These are phyloP conservation scores for Zoanthus gigantus DNA, from an alignment of 92 coral and sea anemone genomes.

Conservation along the genomic window DNA sequence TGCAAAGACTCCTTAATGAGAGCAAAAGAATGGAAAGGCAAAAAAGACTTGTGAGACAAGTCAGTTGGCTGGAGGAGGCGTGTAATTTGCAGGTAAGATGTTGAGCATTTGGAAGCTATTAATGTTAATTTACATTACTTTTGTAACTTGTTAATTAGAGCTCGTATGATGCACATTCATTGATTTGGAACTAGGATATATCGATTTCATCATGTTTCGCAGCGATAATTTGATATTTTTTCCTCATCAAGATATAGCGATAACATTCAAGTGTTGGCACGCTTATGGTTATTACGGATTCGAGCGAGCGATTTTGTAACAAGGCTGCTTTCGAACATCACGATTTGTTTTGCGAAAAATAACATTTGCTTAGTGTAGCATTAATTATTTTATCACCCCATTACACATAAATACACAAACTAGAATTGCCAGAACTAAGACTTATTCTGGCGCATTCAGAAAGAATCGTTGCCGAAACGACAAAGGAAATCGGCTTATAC, in stretches of 20 bases:
- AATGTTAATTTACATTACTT: constrained; percentile 5
- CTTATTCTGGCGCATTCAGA: neutral
- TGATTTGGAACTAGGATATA: neutral
- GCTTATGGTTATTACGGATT: constrained; percentile 12
- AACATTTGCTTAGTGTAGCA: constrained; percentile 60
- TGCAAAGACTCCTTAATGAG: constrained; percentile 88
- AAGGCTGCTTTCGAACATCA: constrained; percentile 61
- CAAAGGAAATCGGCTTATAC: constrained; percentile 20
- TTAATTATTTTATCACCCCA: constrained; percentile 61
- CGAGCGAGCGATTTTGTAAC: constrained; percentile 35
- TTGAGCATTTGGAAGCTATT: neutral
- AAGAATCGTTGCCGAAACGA: neutral
- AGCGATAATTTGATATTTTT: constrained; percentile 26
- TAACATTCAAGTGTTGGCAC: constrained; percentile 40
- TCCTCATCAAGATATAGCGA: constrained; percentile 46
- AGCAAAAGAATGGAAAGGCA: constrained; percentile 82
- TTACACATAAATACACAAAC: constrained; percentile 35
- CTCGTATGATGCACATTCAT: constrained; percentile 17
- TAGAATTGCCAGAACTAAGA: neutral
- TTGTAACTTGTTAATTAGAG: constrained; percentile 43
- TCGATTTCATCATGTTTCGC: constrained; percentile 19
- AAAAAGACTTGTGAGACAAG: constrained; percentile 74
- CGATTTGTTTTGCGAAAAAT: constrained; percentile 65
- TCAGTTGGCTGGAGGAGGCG: constrained; percentile 75
- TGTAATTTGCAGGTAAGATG: constrained; percentile 62